Evolutionary conservation across 2,888 invertebrate genomes (phyloP), one percentile per base, ranked within the genome.

Genomic region (Vannuccia rotundouncinata): DNA sequence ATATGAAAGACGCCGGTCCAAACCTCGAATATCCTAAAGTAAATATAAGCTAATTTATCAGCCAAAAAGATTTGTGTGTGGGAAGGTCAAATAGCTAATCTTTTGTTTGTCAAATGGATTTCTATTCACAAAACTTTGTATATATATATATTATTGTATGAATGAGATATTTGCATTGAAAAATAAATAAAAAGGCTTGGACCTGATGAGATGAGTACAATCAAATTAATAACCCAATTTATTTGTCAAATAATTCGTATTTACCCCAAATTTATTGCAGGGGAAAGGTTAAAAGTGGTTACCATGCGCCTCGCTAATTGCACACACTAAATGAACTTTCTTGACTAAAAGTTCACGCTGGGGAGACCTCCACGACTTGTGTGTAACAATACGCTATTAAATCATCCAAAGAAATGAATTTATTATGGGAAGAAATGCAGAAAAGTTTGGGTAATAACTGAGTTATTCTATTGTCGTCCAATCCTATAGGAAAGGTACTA

Each of bases 271-370:
- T 66, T 66, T 66, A 66, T 66, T 66, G 66, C 66, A 17, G 2
- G 25, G 10, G 66, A 66, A 66, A 66, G 66, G 66, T 66, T 66
- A 66, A 66, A 66, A 66, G 66, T 45, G 13, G 66, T 66, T 66
- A 22, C 66, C 22, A 66, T 22, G 66, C 66, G 10, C 17, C 5
- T 13, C 5, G 17, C 45, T 45, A 45, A 45, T 45, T 45, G 45
- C 45, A 17, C 45, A 13, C n/a, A n/a, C n/a, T n/a, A n/a, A n/a
- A n/a, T n/a, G n/a, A n/a, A n/a, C n/a, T n/a, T n/a, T n/a, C 17
- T 45, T 45, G 5, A 17, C 45, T 45, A 45, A 45, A 45, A 45
- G 45, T 45, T 45, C 45, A 45, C n/a, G n/a, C n/a, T n/a, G n/a
- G n/a, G n/a, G n/a, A n/a, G n/a, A n/a, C n/a, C n/a, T n/a, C n/a